Conservation (phyloP, 53 echinoderm and acorn worm genomes). For the Luidia sarsii region DNA sequence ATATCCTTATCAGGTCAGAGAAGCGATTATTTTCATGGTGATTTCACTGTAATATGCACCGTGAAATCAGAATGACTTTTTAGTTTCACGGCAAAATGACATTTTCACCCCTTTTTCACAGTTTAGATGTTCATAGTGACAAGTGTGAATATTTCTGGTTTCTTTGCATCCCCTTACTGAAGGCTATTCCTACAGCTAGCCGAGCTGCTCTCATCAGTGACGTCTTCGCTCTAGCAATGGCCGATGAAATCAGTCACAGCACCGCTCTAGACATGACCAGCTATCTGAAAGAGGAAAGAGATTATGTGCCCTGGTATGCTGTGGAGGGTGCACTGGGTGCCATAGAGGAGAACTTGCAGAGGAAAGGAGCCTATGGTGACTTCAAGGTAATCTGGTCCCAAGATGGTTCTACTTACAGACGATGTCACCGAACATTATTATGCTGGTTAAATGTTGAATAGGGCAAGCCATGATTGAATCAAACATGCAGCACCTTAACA, state of each 20-base stretch:
- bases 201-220: conserved; percentile 85
- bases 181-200: conserved; percentile 74
- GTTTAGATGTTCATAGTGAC: too few species aligned
- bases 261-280: conserved; percentile 76
- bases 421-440: too few species aligned
- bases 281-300: conserved; percentile 76
- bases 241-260: conserved; percentile 70
- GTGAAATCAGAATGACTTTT: too few species aligned
- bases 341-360: conserved; percentile 73
- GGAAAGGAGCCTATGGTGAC: conserved; percentile 73
- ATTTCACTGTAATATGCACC: too few species aligned
- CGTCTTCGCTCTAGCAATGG: conserved; percentile 75
- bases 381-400: conserved; percentile 80
- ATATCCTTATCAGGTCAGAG: too few species aligned
- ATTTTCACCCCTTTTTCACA: too few species aligned
- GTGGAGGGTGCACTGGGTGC: conserved; percentile 65
- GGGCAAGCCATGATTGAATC: too few species aligned
- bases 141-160: not conserved
- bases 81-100: too few species aligned
- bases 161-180: not conserved
- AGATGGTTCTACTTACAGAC: too few species aligned
- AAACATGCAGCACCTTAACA: too few species aligned
- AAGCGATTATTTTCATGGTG: too few species aligned
- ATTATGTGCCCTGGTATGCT: conserved; percentile 85
- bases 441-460: too few species aligned